Percentiles rank a stretch among this genome's conserved stretches.
Conservation (phyloP, 1,140 invertebrate genomes). For the Zaprionus gabonicus region DNA sequence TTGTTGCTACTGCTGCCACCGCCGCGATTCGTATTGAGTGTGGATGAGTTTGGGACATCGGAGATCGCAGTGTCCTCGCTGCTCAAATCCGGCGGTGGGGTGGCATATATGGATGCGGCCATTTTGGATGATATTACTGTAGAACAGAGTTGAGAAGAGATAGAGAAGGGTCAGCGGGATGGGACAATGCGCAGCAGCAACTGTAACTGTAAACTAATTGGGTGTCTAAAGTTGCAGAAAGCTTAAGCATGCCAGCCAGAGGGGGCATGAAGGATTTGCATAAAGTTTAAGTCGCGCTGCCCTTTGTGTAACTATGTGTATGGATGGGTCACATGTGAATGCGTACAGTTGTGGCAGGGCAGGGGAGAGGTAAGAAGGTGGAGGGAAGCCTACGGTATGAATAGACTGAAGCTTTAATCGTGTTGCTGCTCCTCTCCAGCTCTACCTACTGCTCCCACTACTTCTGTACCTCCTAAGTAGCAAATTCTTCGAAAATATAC, state of each 20-base stretch:
- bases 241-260: slow-evolving; percentile 52
- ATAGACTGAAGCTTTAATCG: slow-evolving; percentile 62
- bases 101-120: slow-evolving; percentile 84
- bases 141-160: background rate
- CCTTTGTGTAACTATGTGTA: background rate
- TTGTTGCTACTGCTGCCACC: slow-evolving; percentile 56
- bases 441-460: background rate
- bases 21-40: slow-evolving; percentile 72
- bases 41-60: slow-evolving; percentile 84
- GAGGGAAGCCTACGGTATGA: slow-evolving; percentile 36
- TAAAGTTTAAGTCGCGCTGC: slow-evolving; percentile 32
- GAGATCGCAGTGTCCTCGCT: slow-evolving; percentile 84
- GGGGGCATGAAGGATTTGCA: slow-evolving; percentile 26
- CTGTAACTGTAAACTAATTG: slow-evolving; percentile 40
- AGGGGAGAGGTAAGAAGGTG: too few species aligned
- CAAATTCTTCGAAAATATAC: too few species aligned
- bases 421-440: slow-evolving; percentile 30
- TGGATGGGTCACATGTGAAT: background rate
- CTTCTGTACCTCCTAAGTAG: too few species aligned
- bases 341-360: background rate
- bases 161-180: slow-evolving; percentile 7
- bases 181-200: slow-evolving; percentile 14
- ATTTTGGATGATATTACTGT: slow-evolving; percentile 84
- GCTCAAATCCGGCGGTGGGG: slow-evolving; percentile 84
- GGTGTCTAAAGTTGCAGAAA: slow-evolving; percentile 54